Conservation (phyloP, 2,888 invertebrate species). For the Pinctada fucata region DNA sequence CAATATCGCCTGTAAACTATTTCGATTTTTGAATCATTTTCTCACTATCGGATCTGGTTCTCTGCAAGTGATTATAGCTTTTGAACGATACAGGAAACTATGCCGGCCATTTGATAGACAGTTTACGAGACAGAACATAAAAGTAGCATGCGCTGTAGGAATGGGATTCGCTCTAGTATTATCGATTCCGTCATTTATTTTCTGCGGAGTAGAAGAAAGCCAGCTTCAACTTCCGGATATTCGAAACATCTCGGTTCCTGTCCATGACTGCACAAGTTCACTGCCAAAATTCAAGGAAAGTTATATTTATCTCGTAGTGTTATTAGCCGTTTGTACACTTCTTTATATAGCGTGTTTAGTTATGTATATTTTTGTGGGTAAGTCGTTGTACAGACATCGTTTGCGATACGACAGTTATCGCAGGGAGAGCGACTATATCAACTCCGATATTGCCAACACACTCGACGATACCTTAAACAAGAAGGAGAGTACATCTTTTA, state of each 20-base stretch:
- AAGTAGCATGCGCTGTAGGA: constrained; percentile 22
- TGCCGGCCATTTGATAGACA: constrained; percentile 28
- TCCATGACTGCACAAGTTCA: background rate
- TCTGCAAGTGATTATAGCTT: constrained; percentile 25
- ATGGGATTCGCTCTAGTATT: constrained; percentile 12
- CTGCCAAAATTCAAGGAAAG: background rate
- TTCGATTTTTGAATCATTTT: constrained; percentile 32
- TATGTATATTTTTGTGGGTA: background rate
- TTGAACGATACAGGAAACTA: constrained; percentile 28
- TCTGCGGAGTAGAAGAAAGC: constrained; percentile 20
- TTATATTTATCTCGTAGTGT: background rate
- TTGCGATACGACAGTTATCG: background rate
- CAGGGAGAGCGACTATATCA: background rate
- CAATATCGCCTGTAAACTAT: constrained; percentile 23
- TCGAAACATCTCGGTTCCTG: background rate
- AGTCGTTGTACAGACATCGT: background rate
- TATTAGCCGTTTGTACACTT: background rate
- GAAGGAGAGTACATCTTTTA: background rate
- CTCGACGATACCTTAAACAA: background rate
- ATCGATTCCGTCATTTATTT: constrained; percentile 24
- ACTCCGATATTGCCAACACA: background rate
- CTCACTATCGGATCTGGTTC: constrained; percentile 23
- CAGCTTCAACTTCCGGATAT: constrained; percentile 7
- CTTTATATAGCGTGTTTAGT: constrained; percentile 1
- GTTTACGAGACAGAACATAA: constrained; percentile 19